Percentiles rank a stretch among this genome's conserved stretches.
Evolutionary conservation across 2,797 vertebrate species (phyloP).

Genomic region (Rallus crepitans): DNA sequence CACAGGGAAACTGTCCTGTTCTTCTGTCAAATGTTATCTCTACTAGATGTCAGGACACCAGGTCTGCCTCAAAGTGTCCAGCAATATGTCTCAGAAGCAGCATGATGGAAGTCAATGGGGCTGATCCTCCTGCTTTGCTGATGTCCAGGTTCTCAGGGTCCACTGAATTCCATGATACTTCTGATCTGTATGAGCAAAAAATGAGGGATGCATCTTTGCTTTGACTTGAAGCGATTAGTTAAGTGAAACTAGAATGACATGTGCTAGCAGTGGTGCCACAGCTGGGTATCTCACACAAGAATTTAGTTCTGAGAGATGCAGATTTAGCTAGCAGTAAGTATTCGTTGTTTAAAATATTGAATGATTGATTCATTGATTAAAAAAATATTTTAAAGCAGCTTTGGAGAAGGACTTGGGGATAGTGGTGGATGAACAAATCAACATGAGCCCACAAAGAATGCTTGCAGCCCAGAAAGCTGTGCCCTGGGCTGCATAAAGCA

Average conservation of each 20-base stretch:
- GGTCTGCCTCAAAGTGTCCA: background rate
- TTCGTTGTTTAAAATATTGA: background rate
- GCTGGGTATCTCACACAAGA: background rate
- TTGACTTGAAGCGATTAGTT: background rate
- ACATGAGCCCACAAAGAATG: accelerated
- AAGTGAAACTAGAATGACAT: background rate
- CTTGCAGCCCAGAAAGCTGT: accelerated
- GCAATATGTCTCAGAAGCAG: background rate
- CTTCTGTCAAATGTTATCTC: background rate
- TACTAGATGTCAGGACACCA: background rate
- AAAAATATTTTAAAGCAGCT: background rate
- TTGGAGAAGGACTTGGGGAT: background rate
- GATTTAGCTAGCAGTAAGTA: background rate
- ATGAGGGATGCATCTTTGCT: background rate
- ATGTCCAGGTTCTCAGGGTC: accelerated
- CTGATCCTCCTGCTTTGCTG: background rate
- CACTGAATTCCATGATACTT: background rate
- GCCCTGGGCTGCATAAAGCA: background rate
- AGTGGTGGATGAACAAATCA: background rate
- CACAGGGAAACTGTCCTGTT: background rate
- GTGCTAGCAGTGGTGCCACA: background rate
- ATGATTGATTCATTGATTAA: background rate
- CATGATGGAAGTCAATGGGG: accelerated
- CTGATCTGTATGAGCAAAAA: background rate
- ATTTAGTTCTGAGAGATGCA: background rate